Evolutionary conservation across 1,140 invertebrate species (phyloP), one percentile per base, ranked within the genome.

Genomic region (Myzus persicae): DNA sequence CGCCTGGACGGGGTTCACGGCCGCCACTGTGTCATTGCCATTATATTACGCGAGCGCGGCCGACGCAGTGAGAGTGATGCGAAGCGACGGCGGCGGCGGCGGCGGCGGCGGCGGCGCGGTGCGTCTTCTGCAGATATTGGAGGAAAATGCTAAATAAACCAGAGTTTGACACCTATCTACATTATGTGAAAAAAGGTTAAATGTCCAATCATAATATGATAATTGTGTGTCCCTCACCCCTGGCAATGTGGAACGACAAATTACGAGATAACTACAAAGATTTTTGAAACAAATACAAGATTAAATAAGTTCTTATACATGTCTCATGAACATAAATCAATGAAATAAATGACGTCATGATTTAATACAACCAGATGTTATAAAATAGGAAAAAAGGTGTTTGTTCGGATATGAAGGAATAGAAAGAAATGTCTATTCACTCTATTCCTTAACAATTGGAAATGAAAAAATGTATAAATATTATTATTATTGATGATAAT

Each of bases 1-100:
- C 46, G 46, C 6, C 46, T n/a, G 88, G 20, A 8, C 88, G 22
- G 48, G 48, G 88, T 90, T 90, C 88, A 90, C 48, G 88, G 88
- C 88, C 88, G 88, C 51, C 88, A 54, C 88, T 90, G 48, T 90
- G 88, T 90, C 88, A 90, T 90, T 90, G 88, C 88, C 88, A 90
- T 88, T 88, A 46, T 51, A 44, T 42, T 40, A 20, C 26, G 42
- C 84, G 42, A 6, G 22, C 40, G 40, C 14, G 2, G 40, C 26
- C 85, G 44, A 18, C 85, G 42, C 84, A 87, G 84, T 87, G 42
- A 87, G 84, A 87, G 42, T 14, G 85, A 48, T 36, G 20, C 85
- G 7, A 9, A 18, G 6, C 18, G 36, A 38, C 4, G 24, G n/a
- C 44, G 87, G 36, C 44, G 85, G 14, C 44, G 85, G 7, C 87